Conservation (phyloP, 2,113 vertebrate species). For the Chunga burmeisteri region DNA sequence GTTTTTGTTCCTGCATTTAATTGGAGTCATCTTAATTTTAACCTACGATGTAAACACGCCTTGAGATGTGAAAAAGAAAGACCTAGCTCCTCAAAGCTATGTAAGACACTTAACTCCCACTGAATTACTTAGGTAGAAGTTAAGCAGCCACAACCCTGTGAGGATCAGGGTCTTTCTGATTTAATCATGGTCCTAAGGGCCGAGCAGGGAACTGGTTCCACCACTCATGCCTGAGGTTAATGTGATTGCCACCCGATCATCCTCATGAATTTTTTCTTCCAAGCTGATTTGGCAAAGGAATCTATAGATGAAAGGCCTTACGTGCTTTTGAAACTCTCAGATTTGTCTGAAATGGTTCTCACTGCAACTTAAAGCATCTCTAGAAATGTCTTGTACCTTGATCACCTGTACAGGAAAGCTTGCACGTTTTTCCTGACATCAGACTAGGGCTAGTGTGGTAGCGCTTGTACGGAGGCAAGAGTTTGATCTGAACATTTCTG, state of each 20-base stretch:
- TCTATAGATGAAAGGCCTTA: background rate
- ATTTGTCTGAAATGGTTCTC: background rate
- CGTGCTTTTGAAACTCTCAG: background rate
- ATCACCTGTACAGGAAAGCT: background rate
- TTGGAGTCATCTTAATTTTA: background rate
- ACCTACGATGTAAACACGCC: background rate
- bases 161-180: background rate
- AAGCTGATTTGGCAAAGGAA: background rate
- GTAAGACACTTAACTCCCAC: no score
- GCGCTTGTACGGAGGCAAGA: background rate
- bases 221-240: fast-evolving
- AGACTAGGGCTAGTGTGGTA: background rate
- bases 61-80: background rate
- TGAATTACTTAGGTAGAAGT: background rate
- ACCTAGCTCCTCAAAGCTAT: background rate
- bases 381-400: background rate
- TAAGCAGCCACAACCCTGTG: background rate
- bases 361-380: background rate
- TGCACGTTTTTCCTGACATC: background rate
- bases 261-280: background rate
- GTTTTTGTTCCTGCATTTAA: background rate
- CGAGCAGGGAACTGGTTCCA: background rate
- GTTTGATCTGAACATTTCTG: background rate
- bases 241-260: background rate
- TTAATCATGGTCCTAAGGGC: background rate